Conservation (phyloP, 2,888 invertebrate species). For the Watsonalla cultraria region DNA sequence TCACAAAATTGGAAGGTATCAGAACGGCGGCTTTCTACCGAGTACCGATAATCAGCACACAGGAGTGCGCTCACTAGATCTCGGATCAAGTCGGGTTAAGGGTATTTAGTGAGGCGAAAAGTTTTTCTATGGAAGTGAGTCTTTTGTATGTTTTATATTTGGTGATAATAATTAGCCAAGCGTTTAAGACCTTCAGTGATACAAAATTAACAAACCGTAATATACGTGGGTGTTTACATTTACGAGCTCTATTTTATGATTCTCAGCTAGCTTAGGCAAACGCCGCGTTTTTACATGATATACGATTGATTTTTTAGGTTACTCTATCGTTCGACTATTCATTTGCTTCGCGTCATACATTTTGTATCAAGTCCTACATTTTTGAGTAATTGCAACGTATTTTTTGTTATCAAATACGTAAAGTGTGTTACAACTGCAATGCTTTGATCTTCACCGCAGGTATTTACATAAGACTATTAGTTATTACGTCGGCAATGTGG, state of each 20-base stretch:
- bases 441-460: too few species aligned
- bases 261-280: neutral
- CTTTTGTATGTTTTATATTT: neutral
- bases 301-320: slow-evolving; percentile 15
- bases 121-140: neutral
- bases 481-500: too few species aligned
- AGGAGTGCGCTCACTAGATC: too few species aligned
- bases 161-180: neutral
- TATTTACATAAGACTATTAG: too few species aligned
- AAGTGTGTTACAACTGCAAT: too few species aligned
- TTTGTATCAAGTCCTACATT: slow-evolving; percentile 4
- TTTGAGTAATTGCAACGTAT: neutral
- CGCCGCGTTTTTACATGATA: neutral
- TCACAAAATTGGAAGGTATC: neutral
- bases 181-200: slow-evolving; percentile 1
- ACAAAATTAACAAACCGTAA: neutral
- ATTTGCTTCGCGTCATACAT: slow-evolving; percentile 18
- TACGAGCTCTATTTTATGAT: slow-evolving; percentile 1
- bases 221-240: neutral
- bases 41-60: too few species aligned
- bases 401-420: neutral
- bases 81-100: too few species aligned
- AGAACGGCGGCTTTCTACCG: too few species aligned
- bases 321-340: slow-evolving; percentile 20
- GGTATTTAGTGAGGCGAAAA: too few species aligned